Conservation (phyloP, 2,113 vertebrate genomes). For the Prolemur simus region DNA sequence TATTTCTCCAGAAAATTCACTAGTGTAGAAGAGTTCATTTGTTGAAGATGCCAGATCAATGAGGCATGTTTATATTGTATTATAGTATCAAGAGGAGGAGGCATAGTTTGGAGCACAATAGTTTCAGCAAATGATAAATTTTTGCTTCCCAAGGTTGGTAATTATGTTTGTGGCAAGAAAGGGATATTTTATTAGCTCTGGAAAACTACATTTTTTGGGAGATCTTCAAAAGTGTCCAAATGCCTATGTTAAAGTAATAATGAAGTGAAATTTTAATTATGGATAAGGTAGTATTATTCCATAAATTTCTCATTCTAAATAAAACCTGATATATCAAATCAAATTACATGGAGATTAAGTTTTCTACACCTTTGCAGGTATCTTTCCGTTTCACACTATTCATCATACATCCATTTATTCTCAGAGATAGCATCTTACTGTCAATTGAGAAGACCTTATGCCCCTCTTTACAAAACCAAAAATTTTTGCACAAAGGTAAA, state of each 20-base stretch:
- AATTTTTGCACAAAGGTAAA: neutral
- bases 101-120: constrained; percentile 26
- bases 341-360: neutral
- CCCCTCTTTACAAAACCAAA: neutral
- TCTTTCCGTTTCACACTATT: neutral
- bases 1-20: constrained; percentile 62
- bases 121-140: constrained; percentile 30
- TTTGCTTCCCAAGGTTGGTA: constrained; percentile 28
- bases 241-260: constrained; percentile 10
- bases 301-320: constrained; percentile 4
- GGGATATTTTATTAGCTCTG: constrained; percentile 26
- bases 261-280: constrained; percentile 22
- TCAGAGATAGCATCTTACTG: neutral
- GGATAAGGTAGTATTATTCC: neutral
- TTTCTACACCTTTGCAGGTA: neutral
- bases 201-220: constrained; percentile 44
- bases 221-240: constrained; percentile 11
- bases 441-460: neutral
- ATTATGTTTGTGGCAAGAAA: constrained; percentile 44
- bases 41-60: constrained; percentile 44
- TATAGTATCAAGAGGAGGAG: neutral
- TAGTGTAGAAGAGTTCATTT: constrained; percentile 43
- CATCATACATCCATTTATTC: neutral
- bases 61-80: constrained; percentile 14
- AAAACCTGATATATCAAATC: constrained; percentile 14